Percentiles rank a stretch among this genome's conserved stretches.
These are phyloP conservation scores for Sprattus sprattus DNA, from an alignment of 2,113 vertebrate genomes.

Conservation along the genomic window DNA sequence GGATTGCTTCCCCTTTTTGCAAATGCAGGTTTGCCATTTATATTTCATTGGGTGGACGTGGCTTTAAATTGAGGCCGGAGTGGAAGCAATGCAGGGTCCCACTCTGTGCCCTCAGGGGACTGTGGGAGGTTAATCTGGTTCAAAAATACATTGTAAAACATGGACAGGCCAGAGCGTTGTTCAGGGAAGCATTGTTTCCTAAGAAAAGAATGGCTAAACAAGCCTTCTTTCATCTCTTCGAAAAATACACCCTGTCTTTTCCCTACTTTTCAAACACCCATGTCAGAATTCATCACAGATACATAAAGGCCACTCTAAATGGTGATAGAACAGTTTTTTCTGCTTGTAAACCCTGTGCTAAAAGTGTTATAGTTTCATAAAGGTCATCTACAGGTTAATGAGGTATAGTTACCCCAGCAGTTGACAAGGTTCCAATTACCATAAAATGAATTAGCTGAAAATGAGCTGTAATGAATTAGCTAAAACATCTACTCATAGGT, in stretches of 20 bases:
- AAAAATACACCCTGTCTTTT: background rate
- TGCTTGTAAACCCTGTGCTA: background rate
- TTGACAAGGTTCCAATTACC: background rate
- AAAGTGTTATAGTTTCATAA: background rate
- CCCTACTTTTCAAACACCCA: background rate
- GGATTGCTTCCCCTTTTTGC: constrained; percentile 40
- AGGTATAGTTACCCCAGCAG: background rate
- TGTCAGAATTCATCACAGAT: background rate
- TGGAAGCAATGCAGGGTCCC: constrained; percentile 11
- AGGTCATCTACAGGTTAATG: constrained; percentile 13
- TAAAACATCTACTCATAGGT: background rate
- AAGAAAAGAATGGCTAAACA: background rate
- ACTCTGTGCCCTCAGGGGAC: background rate
- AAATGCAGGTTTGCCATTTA: constrained; percentile 53
- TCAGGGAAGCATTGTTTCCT: background rate
- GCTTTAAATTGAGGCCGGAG: constrained; percentile 55
- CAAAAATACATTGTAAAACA: constrained; percentile 35
- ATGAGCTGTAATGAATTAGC: background rate
- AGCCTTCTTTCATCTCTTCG: background rate
- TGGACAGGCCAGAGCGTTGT: background rate
- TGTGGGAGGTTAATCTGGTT: constrained; percentile 25
- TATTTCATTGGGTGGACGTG: constrained; percentile 60
- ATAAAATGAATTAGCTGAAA: background rate
- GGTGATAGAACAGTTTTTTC: background rate
- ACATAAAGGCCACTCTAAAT: background rate